These are phyloP conservation scores for Coptodon rendalli DNA, from an alignment of 2,113 vertebrate species.

Conservation along the genomic window DNA sequence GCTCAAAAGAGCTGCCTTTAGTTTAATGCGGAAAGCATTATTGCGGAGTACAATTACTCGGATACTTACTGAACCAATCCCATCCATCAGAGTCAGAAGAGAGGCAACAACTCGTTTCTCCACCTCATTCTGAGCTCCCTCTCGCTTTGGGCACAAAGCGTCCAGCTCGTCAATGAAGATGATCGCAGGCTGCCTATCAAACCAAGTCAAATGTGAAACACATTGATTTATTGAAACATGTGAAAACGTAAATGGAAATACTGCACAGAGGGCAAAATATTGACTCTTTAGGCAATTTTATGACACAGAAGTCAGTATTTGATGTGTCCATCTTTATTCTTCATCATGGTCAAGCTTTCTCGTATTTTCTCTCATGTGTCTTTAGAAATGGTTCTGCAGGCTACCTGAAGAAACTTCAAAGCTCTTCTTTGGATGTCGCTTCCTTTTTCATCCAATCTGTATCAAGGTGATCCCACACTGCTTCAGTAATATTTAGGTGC, in stretches of 20 bases:
- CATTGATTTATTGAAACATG: neutral
- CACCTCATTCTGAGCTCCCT: slow-evolving; percentile 91
- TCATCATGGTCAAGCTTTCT: neutral
- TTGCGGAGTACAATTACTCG: neutral
- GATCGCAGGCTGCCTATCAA: slow-evolving; percentile 80
- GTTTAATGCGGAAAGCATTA: neutral
- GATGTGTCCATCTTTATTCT: neutral
- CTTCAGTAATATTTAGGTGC: neutral
- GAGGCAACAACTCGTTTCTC: slow-evolving; percentile 94
- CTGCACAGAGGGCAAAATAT: neutral
- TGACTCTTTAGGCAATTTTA: neutral
- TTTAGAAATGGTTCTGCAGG: neutral
- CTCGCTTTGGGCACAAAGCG: slow-evolving; percentile 90
- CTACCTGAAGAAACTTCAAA: neutral
- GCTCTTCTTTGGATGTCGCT: neutral
- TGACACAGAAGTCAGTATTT: neutral
- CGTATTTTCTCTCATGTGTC: neutral
- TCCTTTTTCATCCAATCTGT: neutral
- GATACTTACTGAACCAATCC: slow-evolving; percentile 84
- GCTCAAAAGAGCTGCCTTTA: neutral
- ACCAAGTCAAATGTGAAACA: neutral
- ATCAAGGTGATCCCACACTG: neutral
- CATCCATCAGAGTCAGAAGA: slow-evolving; percentile 93
- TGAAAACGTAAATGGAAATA: neutral
- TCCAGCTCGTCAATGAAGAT: slow-evolving; percentile 98